These are phyloP conservation scores for Stegostoma tigrinum DNA, from an alignment of 2,113 vertebrate genomes.

Conservation along the genomic window DNA sequence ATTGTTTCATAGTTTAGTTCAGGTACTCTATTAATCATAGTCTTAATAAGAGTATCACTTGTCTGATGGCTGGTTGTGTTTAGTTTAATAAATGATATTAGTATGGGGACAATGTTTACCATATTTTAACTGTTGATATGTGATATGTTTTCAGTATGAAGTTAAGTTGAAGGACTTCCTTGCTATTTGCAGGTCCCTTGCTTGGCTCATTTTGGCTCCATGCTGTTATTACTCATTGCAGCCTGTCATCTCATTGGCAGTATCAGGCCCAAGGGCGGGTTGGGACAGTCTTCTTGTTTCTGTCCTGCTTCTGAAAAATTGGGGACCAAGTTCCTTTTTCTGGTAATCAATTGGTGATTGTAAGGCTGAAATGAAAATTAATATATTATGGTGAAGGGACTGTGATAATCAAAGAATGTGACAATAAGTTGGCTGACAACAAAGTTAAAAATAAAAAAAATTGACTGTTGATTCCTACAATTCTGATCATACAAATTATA, in stretches of 20 bases:
- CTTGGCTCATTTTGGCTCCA: conserved; percentile 67
- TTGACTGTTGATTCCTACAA: neutral
- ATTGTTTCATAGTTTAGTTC: neutral
- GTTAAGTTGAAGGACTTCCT: neutral
- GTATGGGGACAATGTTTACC: neutral
- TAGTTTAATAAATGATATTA: neutral
- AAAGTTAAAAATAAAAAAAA: neutral
- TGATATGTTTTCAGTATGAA: neutral
- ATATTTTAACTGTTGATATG: neutral
- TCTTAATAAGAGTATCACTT: neutral
- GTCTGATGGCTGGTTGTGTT: neutral
- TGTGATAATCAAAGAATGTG: neutral
- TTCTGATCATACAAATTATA: neutral
- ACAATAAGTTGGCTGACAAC: neutral
- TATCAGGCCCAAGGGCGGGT: conserved; percentile 70
- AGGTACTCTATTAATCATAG: neutral
- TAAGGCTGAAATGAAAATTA: conserved; percentile 60
- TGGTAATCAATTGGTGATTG: conserved; percentile 95
- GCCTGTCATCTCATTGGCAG: conserved; percentile 81
- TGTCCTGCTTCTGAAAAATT: conserved; percentile 64
- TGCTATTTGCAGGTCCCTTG: conserved; percentile 56
- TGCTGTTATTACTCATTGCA: conserved; percentile 65
- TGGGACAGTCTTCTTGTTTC: conserved; percentile 58
- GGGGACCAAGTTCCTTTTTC: conserved; percentile 67
- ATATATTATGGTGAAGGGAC: neutral